Evolutionary conservation across 2,888 invertebrate genomes (phyloP).

Genomic region (Tetrapedia diversipes): DNA sequence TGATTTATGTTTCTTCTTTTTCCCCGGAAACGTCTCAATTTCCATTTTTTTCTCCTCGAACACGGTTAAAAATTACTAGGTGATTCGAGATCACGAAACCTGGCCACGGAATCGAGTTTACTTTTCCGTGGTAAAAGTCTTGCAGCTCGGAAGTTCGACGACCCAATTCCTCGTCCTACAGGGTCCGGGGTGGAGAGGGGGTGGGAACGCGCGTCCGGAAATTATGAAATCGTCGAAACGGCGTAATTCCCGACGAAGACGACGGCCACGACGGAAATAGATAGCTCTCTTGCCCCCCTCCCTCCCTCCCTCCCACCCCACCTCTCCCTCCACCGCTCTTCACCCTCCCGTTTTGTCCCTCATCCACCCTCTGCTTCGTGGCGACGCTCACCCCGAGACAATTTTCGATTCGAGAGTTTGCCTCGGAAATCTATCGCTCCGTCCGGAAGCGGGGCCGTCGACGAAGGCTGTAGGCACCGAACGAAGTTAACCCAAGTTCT

Average conservation of each 20-base stretch:
- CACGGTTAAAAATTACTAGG: constrained; percentile 2
- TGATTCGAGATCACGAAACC: not conserved
- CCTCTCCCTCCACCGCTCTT: constrained; percentile 12
- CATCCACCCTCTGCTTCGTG: not conserved
- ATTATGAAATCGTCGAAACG: constrained; percentile 57
- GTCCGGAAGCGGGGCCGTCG: constrained; percentile 48
- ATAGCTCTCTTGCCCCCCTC: constrained; percentile 26
- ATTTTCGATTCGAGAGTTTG: constrained; percentile 59
- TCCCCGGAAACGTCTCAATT: not conserved
- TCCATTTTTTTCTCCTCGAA: not conserved
- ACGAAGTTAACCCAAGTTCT: constrained; percentile 62
- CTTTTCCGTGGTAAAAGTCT: not conserved
- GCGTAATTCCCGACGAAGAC: constrained; percentile 51
- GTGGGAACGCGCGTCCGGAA: constrained; percentile 44
- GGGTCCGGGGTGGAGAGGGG: not conserved
- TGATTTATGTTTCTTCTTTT: too few relatives aligned
- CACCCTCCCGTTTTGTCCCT: not conserved
- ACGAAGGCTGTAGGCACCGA: constrained; percentile 50
- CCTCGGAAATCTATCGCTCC: constrained; percentile 61
- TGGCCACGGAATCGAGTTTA: not conserved
- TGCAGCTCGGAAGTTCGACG: constrained; percentile 19
- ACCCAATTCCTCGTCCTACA: constrained; percentile 32
- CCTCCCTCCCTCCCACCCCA: constrained; percentile 6
- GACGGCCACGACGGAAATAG: constrained; percentile 48
- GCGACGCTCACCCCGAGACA: constrained; percentile 20